Conservation (phyloP, 2,113 vertebrate genomes). For the Beaufortia kweichowensis region DNA sequence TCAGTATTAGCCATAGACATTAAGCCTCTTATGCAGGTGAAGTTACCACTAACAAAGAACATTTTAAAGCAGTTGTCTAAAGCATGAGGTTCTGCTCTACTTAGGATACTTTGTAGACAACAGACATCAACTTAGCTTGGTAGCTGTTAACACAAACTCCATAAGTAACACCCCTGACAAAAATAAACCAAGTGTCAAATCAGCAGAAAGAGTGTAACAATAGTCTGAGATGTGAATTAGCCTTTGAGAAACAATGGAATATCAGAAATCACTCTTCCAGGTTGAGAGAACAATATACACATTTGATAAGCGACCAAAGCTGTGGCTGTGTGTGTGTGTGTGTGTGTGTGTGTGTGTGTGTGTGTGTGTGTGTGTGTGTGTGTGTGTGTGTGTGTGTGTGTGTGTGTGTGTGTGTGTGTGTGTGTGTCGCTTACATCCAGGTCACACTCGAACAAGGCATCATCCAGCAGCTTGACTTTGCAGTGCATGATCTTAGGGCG, state of each 20-base stretch:
- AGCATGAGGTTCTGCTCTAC: neutral
- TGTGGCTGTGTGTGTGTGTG: slow-evolving; percentile 4
- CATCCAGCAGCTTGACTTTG: slow-evolving; percentile 90
- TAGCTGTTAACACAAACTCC: neutral
- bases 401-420: neutral
- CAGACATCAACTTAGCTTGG: neutral
- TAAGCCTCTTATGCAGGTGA: neutral
- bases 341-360: too few relatives aligned
- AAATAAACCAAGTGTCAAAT: neutral
- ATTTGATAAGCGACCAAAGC: neutral
- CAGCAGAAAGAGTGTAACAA: slow-evolving; percentile 15
- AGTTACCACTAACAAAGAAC: neutral
- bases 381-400: slow-evolving; percentile 11
- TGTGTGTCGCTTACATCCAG: slow-evolving; percentile 81
- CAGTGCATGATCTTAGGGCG: slow-evolving; percentile 87
- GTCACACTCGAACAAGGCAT: slow-evolving; percentile 85
- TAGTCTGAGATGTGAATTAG: slow-evolving; percentile 26
- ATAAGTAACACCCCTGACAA: neutral
- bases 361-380: neutral
- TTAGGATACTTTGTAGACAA: neutral
- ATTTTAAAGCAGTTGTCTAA: too few relatives aligned
- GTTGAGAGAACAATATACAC: neutral
- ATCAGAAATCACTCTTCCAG: neutral
- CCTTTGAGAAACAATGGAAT: neutral
- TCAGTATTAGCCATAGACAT: neutral